Base-by-base conservation (phyloP, 2,113 vertebrate species). In the Oophaga pumilio region DNA sequence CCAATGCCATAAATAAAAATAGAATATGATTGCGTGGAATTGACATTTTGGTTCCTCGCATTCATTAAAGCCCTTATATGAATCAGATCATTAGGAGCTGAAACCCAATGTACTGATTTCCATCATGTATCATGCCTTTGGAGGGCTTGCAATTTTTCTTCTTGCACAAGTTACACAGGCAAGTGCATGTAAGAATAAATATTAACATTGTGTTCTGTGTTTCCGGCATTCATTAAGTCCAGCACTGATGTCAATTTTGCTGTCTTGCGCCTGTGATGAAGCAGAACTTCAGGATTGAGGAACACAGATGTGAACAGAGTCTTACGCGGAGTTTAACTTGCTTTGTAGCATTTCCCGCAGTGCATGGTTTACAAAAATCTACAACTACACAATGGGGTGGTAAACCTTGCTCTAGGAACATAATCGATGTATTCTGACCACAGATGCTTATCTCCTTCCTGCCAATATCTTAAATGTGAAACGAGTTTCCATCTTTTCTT, bases 361-460 rank as follows among this genome's bases (percentile, higher is more conserved):
- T 28, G 14, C 3, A 8, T 7, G 1, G 49, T 52, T 76, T 76
- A 22, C 49, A 76, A 18, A 52, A 76, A n/a, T 76, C 2, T 14
- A n/a, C n/a, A 11, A 77, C 24, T 56, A 52, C 49, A 12, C 49
- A 52, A 0, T 11, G 28, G 26, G 28, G 43, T 53, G 89, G 22
- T 57, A 93, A 91, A 93, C 90, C 91, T 92, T 90, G 87, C 49
- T 89, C 26, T 89, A 91, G 93, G 62, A 91, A 90, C 82, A 90
- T 81, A 91, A 90, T 89, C 86, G 91, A 91, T 85, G 91, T 89
- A 87, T 91, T 88, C 85, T 85, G 76, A 91, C 91, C 90, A 92
- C 92, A 93, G 92, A 93, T 92, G 92, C 91, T 20, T 91, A 89
- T 90, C 90, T 89, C 87, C 43, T 92, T 78, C 88, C 15, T 93